Conservation (phyloP, 2,113 vertebrate species). For the Actinemys pallida region DNA sequence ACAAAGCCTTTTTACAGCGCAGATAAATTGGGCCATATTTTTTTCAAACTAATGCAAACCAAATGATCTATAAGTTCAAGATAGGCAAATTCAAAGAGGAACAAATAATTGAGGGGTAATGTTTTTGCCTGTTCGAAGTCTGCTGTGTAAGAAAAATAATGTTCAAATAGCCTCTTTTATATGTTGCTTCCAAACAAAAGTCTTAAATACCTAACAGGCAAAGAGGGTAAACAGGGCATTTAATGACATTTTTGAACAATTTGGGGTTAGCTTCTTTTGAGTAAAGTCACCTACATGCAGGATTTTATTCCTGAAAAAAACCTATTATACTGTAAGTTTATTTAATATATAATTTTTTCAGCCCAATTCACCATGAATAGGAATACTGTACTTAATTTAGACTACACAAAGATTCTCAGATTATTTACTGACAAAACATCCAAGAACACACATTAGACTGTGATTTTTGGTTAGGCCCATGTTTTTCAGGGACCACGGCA, state of each 20-base stretch:
- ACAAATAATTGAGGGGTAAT: not conserved
- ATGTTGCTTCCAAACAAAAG: not conserved
- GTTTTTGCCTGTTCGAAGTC: not conserved
- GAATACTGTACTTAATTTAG: not conserved
- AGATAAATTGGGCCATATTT: conserved; percentile 1
- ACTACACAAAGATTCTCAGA: not conserved
- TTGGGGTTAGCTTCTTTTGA: not conserved
- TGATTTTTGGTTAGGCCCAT: not conserved
- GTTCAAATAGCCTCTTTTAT: not conserved
- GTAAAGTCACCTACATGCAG: not conserved
- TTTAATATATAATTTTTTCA: not conserved
- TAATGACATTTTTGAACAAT: not conserved
- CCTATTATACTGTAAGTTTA: not conserved
- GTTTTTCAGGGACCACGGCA: not conserved
- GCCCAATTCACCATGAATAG: not conserved
- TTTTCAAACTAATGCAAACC: not conserved
- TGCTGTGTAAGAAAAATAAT: not conserved
- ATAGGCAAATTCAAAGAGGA: conserved; percentile 17
- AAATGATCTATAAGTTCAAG: not conserved
- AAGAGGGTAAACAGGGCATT: not conserved
- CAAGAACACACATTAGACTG: not conserved
- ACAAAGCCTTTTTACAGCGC: not conserved
- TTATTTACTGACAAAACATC: not conserved
- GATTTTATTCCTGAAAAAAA: not conserved
- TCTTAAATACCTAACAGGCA: conserved; percentile 8